A percentile compares a stretch with the other conserved stretches of the same genome.
These are phyloP conservation scores for Phataginus tricuspis DNA, from an alignment of 2,797 vertebrate genomes.

Conservation along the genomic window DNA sequence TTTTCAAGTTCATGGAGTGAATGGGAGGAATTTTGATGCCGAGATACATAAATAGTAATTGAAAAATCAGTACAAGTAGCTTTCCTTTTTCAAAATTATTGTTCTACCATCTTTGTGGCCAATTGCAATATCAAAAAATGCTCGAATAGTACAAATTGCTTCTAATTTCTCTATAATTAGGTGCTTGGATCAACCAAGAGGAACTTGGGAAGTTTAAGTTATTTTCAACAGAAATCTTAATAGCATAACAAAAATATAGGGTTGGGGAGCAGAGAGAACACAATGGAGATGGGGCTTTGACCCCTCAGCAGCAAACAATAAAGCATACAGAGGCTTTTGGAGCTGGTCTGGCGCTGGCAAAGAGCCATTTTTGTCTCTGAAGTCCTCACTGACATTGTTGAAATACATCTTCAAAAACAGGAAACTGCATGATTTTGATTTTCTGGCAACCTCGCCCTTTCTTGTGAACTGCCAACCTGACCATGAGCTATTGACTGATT, in stretches of 20 bases:
- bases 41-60: conserved; percentile 12
- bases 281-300: conserved; percentile 49
- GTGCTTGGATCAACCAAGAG: conserved; percentile 65
- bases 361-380: conserved; percentile 81
- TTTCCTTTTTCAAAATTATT: conserved; percentile 55
- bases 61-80: conserved; percentile 64
- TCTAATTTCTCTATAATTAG: conserved; percentile 64
- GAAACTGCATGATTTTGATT: conserved; percentile 83
- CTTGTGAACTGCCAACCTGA: conserved; percentile 75
- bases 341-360: conserved; percentile 66
- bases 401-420: conserved; percentile 87
- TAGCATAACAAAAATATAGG: conserved; percentile 29
- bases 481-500: conserved; percentile 74
- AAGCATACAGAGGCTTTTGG: conserved; percentile 51
- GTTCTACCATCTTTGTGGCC: conserved; percentile 70
- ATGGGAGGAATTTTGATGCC: conserved; percentile 26
- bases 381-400: conserved; percentile 77
- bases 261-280: neutral
- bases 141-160: conserved; percentile 21
- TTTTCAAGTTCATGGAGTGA: conserved; percentile 8
- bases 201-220: conserved; percentile 69
- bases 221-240: conserved; percentile 76
- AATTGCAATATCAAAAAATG: conserved; percentile 67
- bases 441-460: conserved; percentile 82
- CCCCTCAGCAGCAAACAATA: conserved; percentile 55